These are phyloP conservation scores for Spinibarbus caldwelli DNA, from an alignment of 2,797 vertebrate species.

Conservation along the genomic window DNA sequence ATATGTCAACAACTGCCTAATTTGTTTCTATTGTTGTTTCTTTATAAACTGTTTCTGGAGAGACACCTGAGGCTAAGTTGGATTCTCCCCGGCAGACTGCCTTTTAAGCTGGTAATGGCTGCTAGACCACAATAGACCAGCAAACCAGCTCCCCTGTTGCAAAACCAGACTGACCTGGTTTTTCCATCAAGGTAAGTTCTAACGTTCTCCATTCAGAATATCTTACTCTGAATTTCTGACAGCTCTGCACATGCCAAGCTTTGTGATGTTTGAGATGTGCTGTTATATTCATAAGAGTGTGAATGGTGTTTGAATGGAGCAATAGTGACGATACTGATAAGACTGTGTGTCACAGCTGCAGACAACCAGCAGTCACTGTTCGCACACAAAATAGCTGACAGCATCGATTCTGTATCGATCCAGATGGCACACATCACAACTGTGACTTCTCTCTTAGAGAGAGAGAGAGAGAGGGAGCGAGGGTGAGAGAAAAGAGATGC, in stretches of 20 bases:
- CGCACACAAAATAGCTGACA: conserved; percentile 55
- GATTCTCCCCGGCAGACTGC: neutral
- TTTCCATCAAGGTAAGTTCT: neutral
- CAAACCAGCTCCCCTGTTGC: neutral
- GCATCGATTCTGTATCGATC: conserved; percentile 66
- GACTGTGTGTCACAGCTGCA: conserved; percentile 25
- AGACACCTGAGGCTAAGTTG: neutral
- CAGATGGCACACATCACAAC: conserved; percentile 56
- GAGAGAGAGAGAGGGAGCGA: conserved; percentile 4
- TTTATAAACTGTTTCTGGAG: neutral
- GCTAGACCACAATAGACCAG: neutral
- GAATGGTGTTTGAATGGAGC: conserved; percentile 39
- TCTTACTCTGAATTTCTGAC: neutral
- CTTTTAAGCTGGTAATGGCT: neutral
- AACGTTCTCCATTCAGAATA: neutral
- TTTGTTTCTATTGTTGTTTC: neutral
- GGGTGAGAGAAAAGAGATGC: neutral
- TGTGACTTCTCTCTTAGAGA: conserved; percentile 43
- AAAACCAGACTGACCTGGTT: neutral
- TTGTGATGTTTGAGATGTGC: neutral
- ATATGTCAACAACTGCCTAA: too few species aligned
- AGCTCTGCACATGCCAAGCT: neutral
- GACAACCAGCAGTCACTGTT: conserved; percentile 38
- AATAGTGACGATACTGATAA: conserved; percentile 53
- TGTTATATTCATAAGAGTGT: neutral